Conservation (phyloP, 1,140 invertebrate species). For the Akabosia matsudoensis region DNA sequence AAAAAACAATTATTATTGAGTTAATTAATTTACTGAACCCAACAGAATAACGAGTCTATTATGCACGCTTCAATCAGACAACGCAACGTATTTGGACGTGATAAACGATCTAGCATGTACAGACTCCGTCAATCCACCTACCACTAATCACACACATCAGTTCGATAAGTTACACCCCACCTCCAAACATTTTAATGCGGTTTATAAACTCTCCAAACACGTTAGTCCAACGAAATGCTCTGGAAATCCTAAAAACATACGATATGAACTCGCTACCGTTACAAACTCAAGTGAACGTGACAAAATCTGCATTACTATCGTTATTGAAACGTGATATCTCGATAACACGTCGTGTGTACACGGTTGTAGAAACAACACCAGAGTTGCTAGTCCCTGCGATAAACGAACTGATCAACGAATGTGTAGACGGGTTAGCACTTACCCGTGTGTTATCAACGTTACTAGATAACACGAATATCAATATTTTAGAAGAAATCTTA, state of each 20-base stretch:
- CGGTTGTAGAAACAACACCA: not conserved
- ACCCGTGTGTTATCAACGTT: not conserved
- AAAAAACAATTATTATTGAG: not conserved
- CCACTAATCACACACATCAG: not conserved
- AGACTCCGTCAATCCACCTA: not conserved
- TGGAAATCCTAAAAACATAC: not conserved
- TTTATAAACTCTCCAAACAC: not conserved
- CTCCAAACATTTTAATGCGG: not conserved
- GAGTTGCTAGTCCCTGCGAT: not conserved
- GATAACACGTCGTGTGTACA: not conserved
- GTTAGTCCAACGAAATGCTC: not conserved
- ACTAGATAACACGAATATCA: conserved; percentile 3
- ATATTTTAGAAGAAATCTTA: not conserved
- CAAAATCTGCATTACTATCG: not conserved
- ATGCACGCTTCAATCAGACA: not conserved
- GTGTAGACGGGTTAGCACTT: not conserved
- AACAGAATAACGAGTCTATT: not conserved
- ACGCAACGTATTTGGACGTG: not conserved
- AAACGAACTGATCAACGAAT: not conserved
- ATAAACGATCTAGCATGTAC: not conserved
- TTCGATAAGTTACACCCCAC: not conserved
- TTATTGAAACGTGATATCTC: conserved; percentile 10
- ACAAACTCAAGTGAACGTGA: not conserved
- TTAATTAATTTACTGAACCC: not conserved
- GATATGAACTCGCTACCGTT: not conserved